Evolutionary conservation across 1,140 invertebrate species (phyloP), one percentile per base, ranked within the genome.

Genomic region (Andricus grossulariae): DNA sequence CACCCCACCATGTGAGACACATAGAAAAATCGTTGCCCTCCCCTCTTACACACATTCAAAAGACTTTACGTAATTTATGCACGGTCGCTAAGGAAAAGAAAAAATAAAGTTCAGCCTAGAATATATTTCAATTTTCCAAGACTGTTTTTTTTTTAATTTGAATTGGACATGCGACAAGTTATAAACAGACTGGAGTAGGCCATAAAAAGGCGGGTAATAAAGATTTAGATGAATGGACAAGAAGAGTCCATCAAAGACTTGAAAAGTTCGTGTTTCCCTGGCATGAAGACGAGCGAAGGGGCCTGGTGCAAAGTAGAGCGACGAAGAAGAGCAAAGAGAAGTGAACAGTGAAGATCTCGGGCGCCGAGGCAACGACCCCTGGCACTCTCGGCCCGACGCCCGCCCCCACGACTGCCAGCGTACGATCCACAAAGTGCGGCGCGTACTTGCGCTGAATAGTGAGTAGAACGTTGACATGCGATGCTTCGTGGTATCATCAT

Each of bases 391-490:
- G 50, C 79, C 76, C 83, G 84, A 84, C 82, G 85, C 79, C 79
- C 83, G 80, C 83, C 81, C 83, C 77, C 70, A 78, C 77, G 74
- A 73, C 73, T 77, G 81, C 79, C 80, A 25, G 39, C 16, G 39
- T 21, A 60, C n/a, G 52, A 54, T 18, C 52, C 16, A 54, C 25
- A 32, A 32, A 32, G 25, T 32, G 39, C 39, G 25, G 16, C 49
- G 72, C 81, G 80, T 80, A 86, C 84, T 86, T 85, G 88, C 84
- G 83, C 85, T 86, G 87, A 89, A 88, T 87, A 88, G 85, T 87
- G 85, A 85, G 76, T 84, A 89, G 88, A 87, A 81, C 88, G 85
- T 89, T 89, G 88, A 89, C 88, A 88, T 80, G 77, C 60, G 77
- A 79, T 78, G 55, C 75, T 15, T 52, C 66, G 57, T 54, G n/a